Percentiles rank a stretch among this genome's conserved stretches.
Conservation (phyloP, 2,797 vertebrate species). For the Artibeus jamaicensis region DNA sequence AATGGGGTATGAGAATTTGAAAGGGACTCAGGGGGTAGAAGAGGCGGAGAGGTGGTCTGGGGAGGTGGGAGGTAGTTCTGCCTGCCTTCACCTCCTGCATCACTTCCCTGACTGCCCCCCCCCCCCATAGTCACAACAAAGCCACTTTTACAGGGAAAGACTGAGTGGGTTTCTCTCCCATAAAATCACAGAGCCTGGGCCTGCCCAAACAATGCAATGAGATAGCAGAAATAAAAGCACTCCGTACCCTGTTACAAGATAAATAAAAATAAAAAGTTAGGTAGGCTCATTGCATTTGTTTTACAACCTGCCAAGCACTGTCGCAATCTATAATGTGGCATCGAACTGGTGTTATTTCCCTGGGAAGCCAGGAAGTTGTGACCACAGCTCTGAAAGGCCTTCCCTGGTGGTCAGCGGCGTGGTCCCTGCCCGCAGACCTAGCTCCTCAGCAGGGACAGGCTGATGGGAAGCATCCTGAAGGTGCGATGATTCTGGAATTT, state of each 20-base stretch:
- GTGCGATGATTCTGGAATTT: not conserved
- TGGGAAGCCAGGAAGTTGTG: not conserved
- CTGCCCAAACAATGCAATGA: not conserved
- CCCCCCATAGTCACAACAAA: not conserved
- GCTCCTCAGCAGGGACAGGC: not conserved
- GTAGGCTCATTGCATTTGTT: not conserved
- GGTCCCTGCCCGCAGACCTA: not conserved
- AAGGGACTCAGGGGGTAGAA: not conserved
- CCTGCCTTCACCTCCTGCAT: not conserved
- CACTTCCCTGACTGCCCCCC: not conserved
- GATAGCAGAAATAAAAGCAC: not conserved
- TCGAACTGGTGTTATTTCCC: not conserved
- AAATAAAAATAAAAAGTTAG: not conserved
- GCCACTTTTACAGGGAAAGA: not conserved
- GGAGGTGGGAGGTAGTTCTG: fast-evolving
- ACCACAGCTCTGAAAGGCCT: not conserved
- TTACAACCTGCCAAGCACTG: not conserved
- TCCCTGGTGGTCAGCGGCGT: fast-evolving
- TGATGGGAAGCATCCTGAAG: not conserved
- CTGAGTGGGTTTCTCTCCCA: not conserved
- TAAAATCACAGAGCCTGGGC: not conserved
- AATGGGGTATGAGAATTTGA: not conserved
- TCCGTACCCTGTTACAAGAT: not conserved
- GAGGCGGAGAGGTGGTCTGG: not conserved
- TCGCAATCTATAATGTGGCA: not conserved